Base-by-base conservation (phyloP, 2,113 vertebrate species). In the Jacana jacana region DNA sequence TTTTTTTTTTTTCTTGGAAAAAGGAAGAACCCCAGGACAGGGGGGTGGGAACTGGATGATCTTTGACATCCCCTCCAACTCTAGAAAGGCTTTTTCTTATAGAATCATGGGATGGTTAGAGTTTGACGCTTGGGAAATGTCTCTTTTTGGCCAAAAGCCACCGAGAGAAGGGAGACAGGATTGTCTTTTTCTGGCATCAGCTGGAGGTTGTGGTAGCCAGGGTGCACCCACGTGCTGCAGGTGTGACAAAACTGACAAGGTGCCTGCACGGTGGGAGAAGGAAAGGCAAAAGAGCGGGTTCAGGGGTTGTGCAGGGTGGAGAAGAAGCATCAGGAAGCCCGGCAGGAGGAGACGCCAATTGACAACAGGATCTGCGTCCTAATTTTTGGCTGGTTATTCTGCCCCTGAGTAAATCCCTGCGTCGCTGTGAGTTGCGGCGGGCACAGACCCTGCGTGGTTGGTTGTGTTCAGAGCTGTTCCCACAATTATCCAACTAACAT, bases 351-450 rank as follows among this genome's bases (percentile, higher is more conserved):
- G 65, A 10, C 54, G 20, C 30, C 13, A 8, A 0, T 0, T 5
- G 52, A n/a, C 23, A 69, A 1, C 4, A 49, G 61, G 40, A 17
- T 44, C 33, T 10, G n/a, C 35, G 52, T 72, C 66, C 85, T 28
- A 1, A 19, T 28, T 58, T 42, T 66, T 10, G 72, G 28, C 25
- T 7, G 6, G 5, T 68, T 22, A 44, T 65, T 86, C n/a, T 86
- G n/a, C 33, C 4, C 13, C n/a, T n/a, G 28, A 48, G 69, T 14
- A 27, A 46, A 30, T 40, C 42, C 77, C 72, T n/a, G 3, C 4
- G 0, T 10, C 30, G 28, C 22, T 1, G 12, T 3, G 61, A 11
- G n/a, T n/a, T n/a, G n/a, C n/a, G n/a, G n/a, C n/a, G n/a, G n/a
- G n/a, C n/a, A n/a, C n/a, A n/a, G n/a, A n/a, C n/a, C n/a, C n/a